These are phyloP conservation scores for Ceramica pisi DNA, from an alignment of 2,888 invertebrate species.

Conservation along the genomic window DNA sequence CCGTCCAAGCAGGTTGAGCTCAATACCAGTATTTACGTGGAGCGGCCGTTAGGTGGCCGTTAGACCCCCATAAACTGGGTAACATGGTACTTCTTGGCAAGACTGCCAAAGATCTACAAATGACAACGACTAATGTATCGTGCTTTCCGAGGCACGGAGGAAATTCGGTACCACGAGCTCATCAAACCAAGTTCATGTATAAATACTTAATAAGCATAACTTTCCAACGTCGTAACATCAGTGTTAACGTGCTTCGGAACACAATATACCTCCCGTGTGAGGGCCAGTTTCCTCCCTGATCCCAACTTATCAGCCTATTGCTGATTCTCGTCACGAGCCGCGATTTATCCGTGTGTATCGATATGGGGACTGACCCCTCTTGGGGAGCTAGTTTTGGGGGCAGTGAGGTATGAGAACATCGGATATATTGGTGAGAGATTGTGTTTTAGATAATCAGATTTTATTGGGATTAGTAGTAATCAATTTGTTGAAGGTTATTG, in stretches of 20 bases:
- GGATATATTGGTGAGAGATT: slow-evolving; percentile 11
- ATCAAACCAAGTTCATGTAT: not conserved
- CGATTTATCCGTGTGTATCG: slow-evolving; percentile 75
- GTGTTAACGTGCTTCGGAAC: slow-evolving; percentile 46
- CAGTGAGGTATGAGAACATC: not conserved
- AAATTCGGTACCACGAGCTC: too few species aligned
- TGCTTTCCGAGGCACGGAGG: too few species aligned
- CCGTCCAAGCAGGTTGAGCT: too few species aligned
- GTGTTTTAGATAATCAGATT: slow-evolving; percentile 15
- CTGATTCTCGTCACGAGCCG: slow-evolving; percentile 72
- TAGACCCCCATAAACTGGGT: too few species aligned
- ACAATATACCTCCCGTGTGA: slow-evolving; percentile 66
- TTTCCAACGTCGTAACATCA: not conserved
- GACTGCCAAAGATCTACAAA: too few species aligned
- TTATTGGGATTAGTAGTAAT: too few species aligned
- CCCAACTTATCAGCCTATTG: slow-evolving; percentile 64
- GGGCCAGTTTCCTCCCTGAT: slow-evolving; percentile 65
- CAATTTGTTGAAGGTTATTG: not conserved
- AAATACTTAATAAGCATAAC: slow-evolving; percentile 22
- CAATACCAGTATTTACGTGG: too few species aligned
- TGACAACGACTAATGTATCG: too few species aligned
- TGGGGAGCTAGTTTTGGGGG: slow-evolving; percentile 44
- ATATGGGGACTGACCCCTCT: slow-evolving; percentile 57
- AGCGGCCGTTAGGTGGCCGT: too few species aligned
- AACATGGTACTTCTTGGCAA: too few species aligned